A percentile compares a stretch with the other conserved stretches of the same genome.
phyloP scores from a whole-genome alignment of 1,140 invertebrate species.

The Zaprionus vittiger region DNA sequence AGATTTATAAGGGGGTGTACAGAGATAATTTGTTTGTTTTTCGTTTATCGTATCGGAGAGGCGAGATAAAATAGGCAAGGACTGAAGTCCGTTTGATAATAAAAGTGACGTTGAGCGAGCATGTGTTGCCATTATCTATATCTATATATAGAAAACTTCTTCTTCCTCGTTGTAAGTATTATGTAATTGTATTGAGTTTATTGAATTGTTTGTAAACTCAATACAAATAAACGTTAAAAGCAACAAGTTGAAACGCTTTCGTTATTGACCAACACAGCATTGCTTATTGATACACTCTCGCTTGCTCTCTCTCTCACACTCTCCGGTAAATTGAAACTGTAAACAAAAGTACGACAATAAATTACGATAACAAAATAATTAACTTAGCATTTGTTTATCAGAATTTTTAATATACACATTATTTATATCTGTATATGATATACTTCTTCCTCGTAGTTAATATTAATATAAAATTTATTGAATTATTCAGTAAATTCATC shows the following conservation, averaged over 20 bases:
- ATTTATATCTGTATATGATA: not conserved
- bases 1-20: constrained; percentile 3
- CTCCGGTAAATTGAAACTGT: not conserved
- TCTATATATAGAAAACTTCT: not conserved
- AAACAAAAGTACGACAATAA: not conserved
- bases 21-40: constrained; percentile 13
- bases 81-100: constrained; percentile 10
- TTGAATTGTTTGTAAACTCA: not conserved
- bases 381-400: not conserved
- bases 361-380: not conserved
- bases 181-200: not conserved
- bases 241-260: not conserved
- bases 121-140: constrained; percentile 14
- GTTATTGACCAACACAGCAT: not conserved
- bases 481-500: no score
- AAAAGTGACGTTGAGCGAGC: constrained; percentile 23
- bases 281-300: not conserved
- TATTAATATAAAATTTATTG: no score
- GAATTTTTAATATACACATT: not conserved
- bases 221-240: not conserved
- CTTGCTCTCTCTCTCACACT: not conserved
- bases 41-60: constrained; percentile 1
- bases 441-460: no score
- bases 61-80: not conserved
- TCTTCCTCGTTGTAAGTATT: not conserved